Evolutionary conservation across 2,113 vertebrate species (phyloP), one percentile per base, ranked within the genome.

Genomic region (Elephantulus edwardii): DNA sequence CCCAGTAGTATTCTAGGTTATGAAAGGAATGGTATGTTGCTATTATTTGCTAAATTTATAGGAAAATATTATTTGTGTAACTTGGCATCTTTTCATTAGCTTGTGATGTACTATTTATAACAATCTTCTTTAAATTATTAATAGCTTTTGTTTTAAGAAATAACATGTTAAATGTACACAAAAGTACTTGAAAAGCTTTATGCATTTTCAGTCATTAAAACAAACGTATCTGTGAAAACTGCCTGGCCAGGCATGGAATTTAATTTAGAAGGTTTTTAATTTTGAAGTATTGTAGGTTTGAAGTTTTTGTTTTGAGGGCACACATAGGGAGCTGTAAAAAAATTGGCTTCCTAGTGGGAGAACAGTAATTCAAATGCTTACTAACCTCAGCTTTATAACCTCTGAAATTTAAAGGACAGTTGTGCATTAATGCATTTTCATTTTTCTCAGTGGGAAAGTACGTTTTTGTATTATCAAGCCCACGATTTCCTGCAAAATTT

Each of bases 381-480:
- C 83, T 88, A 83, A 92, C 8, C 60, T 92, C 13, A 38, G 52
- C 20, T 93, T 96, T 86, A 56, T 94, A 91, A 95, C 35, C 88
- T 93, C 68, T 92, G 71, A 94, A 95, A 96, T 94, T 86, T 52
- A 95, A 94, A 94, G 54, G 66, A 89, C 81, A 87, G 10, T 93
- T 95, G 42, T 95, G 44, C 44, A 93, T 95, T 80, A 95, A 95
- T 90, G 19, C 30, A 54, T 91, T 95, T 95, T 82, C 84, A 89
- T 97, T 96, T 97, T 95, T 80, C 91, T 95, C 94, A 91, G 79
- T 90, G 62, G 93, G 81, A 91, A 91, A 97, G 64, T 90, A 20
- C 40, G 95, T 90, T 97, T 96, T 96, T 58, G 83, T 96, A 84
- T 88, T 95, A 96, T 91, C 78, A 93, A 96, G 92, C 28, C 71